Base-by-base conservation (phyloP, 1,140 invertebrate genomes). In the Chymomyza costata region DNA sequence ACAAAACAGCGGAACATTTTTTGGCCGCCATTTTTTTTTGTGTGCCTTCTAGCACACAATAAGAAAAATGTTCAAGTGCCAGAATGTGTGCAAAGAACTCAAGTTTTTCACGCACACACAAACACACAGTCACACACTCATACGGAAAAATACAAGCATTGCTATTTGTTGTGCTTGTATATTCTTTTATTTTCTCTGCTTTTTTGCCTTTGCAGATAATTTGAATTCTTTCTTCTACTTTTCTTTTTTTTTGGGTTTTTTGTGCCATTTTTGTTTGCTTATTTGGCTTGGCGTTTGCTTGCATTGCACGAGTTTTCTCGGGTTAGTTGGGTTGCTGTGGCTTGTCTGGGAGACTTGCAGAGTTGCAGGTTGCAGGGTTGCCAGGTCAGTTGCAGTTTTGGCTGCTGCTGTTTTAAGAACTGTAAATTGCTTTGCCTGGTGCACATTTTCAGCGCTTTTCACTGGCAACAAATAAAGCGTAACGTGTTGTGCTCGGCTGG, bases 1-100 rank as follows among this genome's bases (percentile, higher is more conserved):
- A 80, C 62, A 78, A 58, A 80, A 66, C 66, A 71, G 50, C 45
- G 57, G 21, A 3, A 25, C 21, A 5, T 3, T 25, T 25, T 25
- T 3, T 8, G 3, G 21, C 21, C 21, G 21, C 21, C 21, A 25
- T 25, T 25, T 25, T 25, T 25, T n/a, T n/a, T n/a, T n/a, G n/a
- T n/a, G n/a, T n/a, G n/a, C n/a, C n/a, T n/a, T n/a, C n/a, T n/a
- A 3, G 32, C 13, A 35, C 34, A 64, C 71, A 78, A 78, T 71
- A 80, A 78, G 71, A 78, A 78, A 78, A 78, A 78, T 78, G 66
- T 64, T 78, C 66, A 78, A 78, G 71, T 78, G 73, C 62, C 73
- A 78, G 73, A 78, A 78, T 78, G 71, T 78, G 71, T 80, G 71
- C 71, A 80, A 80, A 78, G 71, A 78, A 78, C 71, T 78, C 71